These are phyloP conservation scores for Diachrysia chrysitis DNA, from an alignment of 2,888 invertebrate species.

Conservation along the genomic window DNA sequence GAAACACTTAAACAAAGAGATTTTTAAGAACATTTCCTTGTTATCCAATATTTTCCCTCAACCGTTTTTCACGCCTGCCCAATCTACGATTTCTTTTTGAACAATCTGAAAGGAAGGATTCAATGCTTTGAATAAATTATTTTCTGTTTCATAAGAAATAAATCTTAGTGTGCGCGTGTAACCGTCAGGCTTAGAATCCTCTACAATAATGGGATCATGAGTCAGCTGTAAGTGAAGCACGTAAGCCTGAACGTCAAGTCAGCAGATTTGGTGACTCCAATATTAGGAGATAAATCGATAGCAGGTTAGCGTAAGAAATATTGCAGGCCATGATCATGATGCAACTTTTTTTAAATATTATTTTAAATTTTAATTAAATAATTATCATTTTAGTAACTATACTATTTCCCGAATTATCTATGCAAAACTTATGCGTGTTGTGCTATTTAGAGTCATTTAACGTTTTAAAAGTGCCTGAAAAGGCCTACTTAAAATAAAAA, in stretches of 20 bases:
- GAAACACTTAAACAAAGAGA: not conserved
- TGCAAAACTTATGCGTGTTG: too few relatives aligned
- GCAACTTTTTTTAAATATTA: not conserved
- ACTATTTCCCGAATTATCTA: too few relatives aligned
- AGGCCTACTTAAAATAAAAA: too few relatives aligned
- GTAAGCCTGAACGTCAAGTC: conserved; percentile 31
- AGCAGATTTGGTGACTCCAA: conserved; percentile 27
- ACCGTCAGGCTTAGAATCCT: conserved; percentile 30
- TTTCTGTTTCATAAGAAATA: conserved; percentile 29
- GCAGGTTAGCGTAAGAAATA: not conserved
- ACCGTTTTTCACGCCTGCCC: not conserved
- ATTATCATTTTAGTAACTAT: too few relatives aligned
- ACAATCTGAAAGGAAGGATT: conserved; percentile 6
- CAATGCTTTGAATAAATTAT: conserved; percentile 5
- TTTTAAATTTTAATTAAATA: too few relatives aligned
- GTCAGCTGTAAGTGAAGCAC: conserved; percentile 16
- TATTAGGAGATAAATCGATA: conserved; percentile 13
- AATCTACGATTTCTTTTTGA: conserved; percentile 12
- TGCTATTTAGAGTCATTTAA: too few relatives aligned
- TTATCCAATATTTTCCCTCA: conserved; percentile 2
- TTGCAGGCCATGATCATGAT: not conserved
- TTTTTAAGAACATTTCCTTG: not conserved
- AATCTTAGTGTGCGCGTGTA: conserved; percentile 28
- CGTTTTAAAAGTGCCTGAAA: too few relatives aligned
- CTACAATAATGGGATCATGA: conserved; percentile 42